Evolutionary conservation across 2,888 invertebrate species (phyloP), one percentile per base, ranked within the genome.

Genomic region (Nephrotoma guestfalica): DNA sequence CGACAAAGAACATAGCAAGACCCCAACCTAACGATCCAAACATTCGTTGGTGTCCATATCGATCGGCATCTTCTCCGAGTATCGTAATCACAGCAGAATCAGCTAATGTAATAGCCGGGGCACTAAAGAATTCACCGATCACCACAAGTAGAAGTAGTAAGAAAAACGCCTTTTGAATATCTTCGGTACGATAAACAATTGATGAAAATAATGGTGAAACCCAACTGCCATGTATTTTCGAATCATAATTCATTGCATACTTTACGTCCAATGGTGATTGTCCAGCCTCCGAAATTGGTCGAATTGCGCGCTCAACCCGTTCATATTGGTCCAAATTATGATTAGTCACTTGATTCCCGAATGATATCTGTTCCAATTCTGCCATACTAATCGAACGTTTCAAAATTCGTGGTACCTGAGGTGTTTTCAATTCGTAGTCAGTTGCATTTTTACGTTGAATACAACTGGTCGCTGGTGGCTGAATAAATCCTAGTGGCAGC

Each of bases 11-110:
- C 99, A 99, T 99, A 85, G 99, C 97, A 89, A 99, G 93, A 42
- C 98, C 99, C 99, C 99, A 99, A 84, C 99, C 99, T 87, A 99
- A 93, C 18, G 98, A 98, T 1, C 98, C 98, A 90, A 98, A 99
- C 97, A 99, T 98, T 88, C 99, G 94, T 92, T 99, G 99, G 89
- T 98, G 96, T 0, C 99, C 99, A 91, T 99, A 97, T 93, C 95
- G 94, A 89, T 96, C 96, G 0, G 96, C 95, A 90, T 96, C 97
- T 90, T 97, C 97, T 0, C 97, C 98, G 0, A 98, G 93, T 88
- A 97, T 93, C 4, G 96, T 96, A 88, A 98, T 96, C 83, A 97
- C 97, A 6, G 97, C 97, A 0, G 97, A 96, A 91, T 98, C 98
- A 0, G 98, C 99, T 86, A 99, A 93, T 0, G 98, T 98, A 88